phyloP scores from a whole-genome alignment of 2,113 vertebrate species.

The Prunella himalayana region DNA sequence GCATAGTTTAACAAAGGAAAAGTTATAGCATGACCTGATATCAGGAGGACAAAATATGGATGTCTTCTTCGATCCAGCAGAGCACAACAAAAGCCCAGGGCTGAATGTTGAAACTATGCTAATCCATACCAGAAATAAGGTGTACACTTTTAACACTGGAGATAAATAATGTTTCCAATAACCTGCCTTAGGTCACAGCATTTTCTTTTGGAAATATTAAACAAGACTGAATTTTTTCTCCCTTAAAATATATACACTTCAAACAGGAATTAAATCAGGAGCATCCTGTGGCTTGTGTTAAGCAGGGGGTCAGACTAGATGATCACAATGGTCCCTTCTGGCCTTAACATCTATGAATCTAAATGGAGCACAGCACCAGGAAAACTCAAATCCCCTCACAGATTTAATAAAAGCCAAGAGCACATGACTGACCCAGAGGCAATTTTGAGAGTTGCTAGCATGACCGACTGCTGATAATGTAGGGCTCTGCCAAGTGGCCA shows the following conservation, averaged over 20 bases:
- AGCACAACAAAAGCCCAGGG: not conserved
- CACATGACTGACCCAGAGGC: slow-evolving; percentile 56
- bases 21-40: not conserved
- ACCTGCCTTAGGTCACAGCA: not conserved
- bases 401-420: slow-evolving; percentile 43
- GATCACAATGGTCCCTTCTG: slow-evolving; percentile 5
- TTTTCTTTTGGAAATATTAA: slow-evolving; percentile 9
- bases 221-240: not conserved
- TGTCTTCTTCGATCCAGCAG: not conserved
- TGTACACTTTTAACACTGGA: not conserved
- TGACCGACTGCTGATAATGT: slow-evolving; percentile 29
- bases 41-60: not conserved
- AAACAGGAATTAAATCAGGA: not conserved
- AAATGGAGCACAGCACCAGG: slow-evolving; percentile 4
- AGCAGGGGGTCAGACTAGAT: not conserved
- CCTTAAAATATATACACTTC: not conserved
- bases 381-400: slow-evolving; percentile 34
- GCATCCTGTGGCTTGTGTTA: not conserved
- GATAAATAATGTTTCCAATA: not conserved
- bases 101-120: not conserved
- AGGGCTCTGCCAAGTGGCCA: slow-evolving; percentile 41
- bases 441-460: not conserved
- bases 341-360: not conserved
- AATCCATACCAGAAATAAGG: not conserved
- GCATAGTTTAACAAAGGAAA: not conserved